Evolutionary conservation across 2,113 vertebrate genomes (phyloP), one percentile per base, ranked within the genome.

Genomic region (Genyomyrus donnyi): DNA sequence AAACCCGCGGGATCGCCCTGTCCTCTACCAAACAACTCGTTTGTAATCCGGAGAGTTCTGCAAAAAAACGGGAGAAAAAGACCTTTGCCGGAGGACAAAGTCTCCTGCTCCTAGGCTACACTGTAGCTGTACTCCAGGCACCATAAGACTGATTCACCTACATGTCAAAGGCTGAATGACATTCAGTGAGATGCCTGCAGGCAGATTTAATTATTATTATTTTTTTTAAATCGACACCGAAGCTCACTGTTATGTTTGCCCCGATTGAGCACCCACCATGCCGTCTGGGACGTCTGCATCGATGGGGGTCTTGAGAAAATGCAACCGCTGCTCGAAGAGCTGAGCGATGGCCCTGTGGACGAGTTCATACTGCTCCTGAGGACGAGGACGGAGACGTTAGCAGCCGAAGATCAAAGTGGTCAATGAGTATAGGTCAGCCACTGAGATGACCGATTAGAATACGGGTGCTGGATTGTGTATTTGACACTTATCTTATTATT

Each of bases 291-390:
- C 96, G 94, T 98, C 96, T 91, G 96, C 95, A 89, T 95, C 95
- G 48, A 95, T 96, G 89, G 96, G 95, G 91, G 97, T 96, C 93
- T 99, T 97, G 50, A 98, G 97, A 48, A 96, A 94, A 87, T 96
- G 96, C 91, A 99, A 96, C 91, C 98, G 98, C 92, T 99, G 98
- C 94, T 98, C 94, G 93, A 99, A 99, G 5, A 99, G 96, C 88
- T 99, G 98, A 45, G 98, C 97, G 31, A 99, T 99, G 2, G 98
- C 98, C 95, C 96, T 95, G 90, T 99, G 98, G 92, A 99, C 98
- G 91, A 99, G 95, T 92, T 99, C 98, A 88, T 99, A 99, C 93
- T 99, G 98, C 94, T 99, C 98, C 98, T 99, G 24, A 0, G 31
- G 84, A 50, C 1, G 45, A 80, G 2, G 70, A 39, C 19, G 7